Evolutionary conservation across 2,888 invertebrate genomes (phyloP).

Genomic region (Aphodius sticticus): DNA sequence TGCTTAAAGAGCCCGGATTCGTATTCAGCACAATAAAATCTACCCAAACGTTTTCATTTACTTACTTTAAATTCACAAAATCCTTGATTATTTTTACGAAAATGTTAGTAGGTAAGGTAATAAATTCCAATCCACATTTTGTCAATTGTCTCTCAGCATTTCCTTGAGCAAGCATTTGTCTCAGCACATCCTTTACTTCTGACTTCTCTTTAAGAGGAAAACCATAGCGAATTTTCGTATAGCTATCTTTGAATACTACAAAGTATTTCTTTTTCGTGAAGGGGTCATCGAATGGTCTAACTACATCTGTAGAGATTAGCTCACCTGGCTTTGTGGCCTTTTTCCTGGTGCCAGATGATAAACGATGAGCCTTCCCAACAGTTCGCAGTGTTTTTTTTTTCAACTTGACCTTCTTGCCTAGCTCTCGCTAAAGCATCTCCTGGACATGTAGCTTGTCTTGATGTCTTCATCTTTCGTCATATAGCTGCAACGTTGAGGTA

Average conservation of each 20-base stretch:
- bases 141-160: constrained; percentile 48
- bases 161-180: constrained; percentile 44
- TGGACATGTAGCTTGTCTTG: constrained; percentile 44
- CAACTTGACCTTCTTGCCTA: constrained; percentile 45
- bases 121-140: too few species aligned
- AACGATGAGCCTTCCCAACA: constrained; percentile 47
- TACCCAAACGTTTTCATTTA: too few species aligned
- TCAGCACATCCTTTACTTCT: too few species aligned
- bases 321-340: constrained; percentile 44
- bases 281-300: constrained; percentile 42
- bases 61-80: too few species aligned
- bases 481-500: constrained; percentile 41
- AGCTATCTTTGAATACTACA: constrained; percentile 40
- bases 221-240: constrained; percentile 45
- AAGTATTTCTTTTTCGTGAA: constrained; percentile 39
- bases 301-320: constrained; percentile 47
- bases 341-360: constrained; percentile 46
- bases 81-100: too few species aligned
- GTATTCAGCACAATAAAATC: too few species aligned
- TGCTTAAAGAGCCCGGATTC: too few species aligned
- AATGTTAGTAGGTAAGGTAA: too few species aligned
- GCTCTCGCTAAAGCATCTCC: constrained; percentile 44
- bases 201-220: constrained; percentile 44
- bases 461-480: constrained; percentile 52
- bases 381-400: constrained; percentile 45